Percentiles rank a stretch among this genome's conserved stretches.
Conservation (phyloP, 2,797 vertebrate genomes). For the Sebastes jordani region DNA sequence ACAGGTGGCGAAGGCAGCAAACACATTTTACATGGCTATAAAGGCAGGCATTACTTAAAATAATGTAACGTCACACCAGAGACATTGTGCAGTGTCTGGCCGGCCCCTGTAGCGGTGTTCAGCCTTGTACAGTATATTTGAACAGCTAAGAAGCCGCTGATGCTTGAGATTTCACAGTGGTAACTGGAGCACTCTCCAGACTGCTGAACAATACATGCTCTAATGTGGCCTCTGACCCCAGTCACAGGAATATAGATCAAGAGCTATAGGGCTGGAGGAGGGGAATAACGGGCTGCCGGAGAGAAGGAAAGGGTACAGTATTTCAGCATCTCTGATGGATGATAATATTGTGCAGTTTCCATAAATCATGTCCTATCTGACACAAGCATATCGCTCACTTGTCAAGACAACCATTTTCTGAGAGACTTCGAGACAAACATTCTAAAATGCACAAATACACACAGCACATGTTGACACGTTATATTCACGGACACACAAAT, state of each 20-base stretch:
- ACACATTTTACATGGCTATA: conserved; percentile 58
- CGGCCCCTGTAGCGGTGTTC: conserved; percentile 1
- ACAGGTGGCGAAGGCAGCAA: conserved; percentile 60
- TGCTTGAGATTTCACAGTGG: conserved; percentile 69
- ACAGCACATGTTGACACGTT: neutral
- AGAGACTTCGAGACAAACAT: conserved; percentile 24
- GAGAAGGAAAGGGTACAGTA: conserved; percentile 15
- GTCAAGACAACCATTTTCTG: conserved; percentile 42
- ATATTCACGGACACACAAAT: conserved; percentile 11
- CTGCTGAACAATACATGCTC: conserved; percentile 65
- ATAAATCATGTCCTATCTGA: conserved; percentile 55
- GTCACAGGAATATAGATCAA: conserved; percentile 62
- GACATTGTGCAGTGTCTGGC: conserved; percentile 45
- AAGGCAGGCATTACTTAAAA: conserved; percentile 53
- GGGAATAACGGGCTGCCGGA: conserved; percentile 8
- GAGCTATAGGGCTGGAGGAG: conserved; percentile 39
- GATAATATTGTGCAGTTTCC: conserved; percentile 35
- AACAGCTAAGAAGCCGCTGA: conserved; percentile 57
- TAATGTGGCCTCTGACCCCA: conserved; percentile 72
- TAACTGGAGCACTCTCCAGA: conserved; percentile 70
- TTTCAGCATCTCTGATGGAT: conserved; percentile 57
- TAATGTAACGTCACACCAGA: conserved; percentile 35
- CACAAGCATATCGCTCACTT: conserved; percentile 54
- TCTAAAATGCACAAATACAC: conserved; percentile 22
- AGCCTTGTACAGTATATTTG: conserved; percentile 50